Evolutionary conservation across 2,888 invertebrate genomes (phyloP).

Genomic region (Drosophila antonietae): DNA sequence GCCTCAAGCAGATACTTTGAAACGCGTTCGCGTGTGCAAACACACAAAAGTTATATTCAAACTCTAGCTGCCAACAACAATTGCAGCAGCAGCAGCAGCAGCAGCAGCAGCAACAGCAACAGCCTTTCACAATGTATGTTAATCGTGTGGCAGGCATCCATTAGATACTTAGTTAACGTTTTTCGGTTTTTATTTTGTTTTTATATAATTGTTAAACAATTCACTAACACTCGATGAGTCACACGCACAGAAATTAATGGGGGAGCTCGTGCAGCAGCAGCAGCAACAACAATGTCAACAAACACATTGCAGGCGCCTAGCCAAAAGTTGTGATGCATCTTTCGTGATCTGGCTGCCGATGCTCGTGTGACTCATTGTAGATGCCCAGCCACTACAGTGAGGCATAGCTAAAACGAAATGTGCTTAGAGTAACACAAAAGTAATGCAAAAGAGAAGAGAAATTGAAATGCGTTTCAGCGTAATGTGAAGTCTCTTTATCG

Average conservation of each 20-base stretch:
- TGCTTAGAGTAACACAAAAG: background rate
- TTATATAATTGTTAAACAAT: constrained; percentile 55
- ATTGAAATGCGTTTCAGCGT: background rate
- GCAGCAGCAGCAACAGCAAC: constrained; percentile 20
- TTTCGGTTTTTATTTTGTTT: background rate
- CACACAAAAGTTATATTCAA: constrained; percentile 28
- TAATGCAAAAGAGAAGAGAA: background rate
- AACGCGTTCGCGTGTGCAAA: constrained; percentile 54
- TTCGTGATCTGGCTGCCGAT: constrained; percentile 61
- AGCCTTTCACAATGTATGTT: constrained; percentile 58
- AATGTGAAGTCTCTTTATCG: background rate
- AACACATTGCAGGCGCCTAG: constrained; percentile 77
- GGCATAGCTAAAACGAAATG: constrained; percentile 16
- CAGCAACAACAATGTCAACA: constrained; percentile 73
- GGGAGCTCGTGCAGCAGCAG: background rate
- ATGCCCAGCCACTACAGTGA: constrained; percentile 36
- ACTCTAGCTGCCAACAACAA: constrained; percentile 16
- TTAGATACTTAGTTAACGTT: constrained; percentile 39
- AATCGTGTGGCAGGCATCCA: constrained; percentile 29
- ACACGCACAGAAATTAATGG: constrained; percentile 33
- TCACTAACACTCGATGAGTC: constrained; percentile 49
- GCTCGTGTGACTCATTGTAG: constrained; percentile 56
- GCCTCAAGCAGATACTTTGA: constrained; percentile 18
- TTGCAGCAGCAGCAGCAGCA: background rate
- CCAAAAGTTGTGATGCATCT: constrained; percentile 76